Evolutionary conservation across 2,888 invertebrate genomes (phyloP), one percentile per base, ranked within the genome.

Genomic region (Noctuana brunneofusca): DNA sequence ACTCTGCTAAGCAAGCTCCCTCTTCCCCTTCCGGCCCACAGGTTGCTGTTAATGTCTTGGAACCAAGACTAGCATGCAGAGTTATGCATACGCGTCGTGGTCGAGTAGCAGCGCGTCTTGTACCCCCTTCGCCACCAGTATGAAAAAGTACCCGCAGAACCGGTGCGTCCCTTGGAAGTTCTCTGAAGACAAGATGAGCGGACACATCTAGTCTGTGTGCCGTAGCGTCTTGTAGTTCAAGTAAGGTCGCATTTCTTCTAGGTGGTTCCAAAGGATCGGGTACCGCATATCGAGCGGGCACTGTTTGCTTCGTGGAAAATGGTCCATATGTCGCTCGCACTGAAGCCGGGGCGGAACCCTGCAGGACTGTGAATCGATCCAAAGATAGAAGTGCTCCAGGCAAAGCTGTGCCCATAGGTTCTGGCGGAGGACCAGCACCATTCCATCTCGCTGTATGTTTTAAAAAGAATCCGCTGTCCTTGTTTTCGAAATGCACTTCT

Each of bases 1-100:
- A 92, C 80, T 97, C 96, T 0, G 97, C 97, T 58, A 98, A 93
- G 80, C 98, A 98, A 0, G 97, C 98, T 0, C 97, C 97, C 79
- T 98, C 97, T 78, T 97, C 96, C 11, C 97, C 96, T 80, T 97
- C 97, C 1, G 98, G 97, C 75, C 97, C 97, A 86, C 98, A 98
- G n/a, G 97, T 96, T 0, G 97, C 96, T 58, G 96, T 96, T 66
- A 98, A 89, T 57, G 93, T 89, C 68, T 93, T 87, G 58, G 92
- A 80, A 63, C 92, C 92, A 73, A 94, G 92, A 68, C 92, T 93
- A 1, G 96, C 96, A 78, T 96, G 96, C 67, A 97, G 85, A 12
- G 96, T 94, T 48, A 96, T 96, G 81, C 97, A 96, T 22, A 96
- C 96, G 74, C 95, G 93, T 71, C 96, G 95, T 41, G 96, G 95